Percentiles rank a stretch among this genome's conserved stretches.
Evolutionary conservation across 2,113 vertebrate genomes (phyloP).

Genomic region (Agelaius tricolor): DNA sequence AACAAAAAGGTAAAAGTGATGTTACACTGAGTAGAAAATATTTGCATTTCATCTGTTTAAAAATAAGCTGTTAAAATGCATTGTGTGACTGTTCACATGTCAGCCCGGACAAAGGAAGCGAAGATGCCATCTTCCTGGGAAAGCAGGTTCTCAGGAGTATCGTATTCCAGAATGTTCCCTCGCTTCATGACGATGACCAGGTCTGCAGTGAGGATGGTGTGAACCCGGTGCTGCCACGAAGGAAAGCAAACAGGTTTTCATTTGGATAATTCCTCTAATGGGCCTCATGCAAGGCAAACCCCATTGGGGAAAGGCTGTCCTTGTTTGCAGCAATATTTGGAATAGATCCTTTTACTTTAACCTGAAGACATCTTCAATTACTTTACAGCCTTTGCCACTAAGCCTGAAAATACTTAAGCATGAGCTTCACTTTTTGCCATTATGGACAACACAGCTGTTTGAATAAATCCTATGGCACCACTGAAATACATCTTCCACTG

Average conservation of each 20-base stretch:
- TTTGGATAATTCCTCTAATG: neutral
- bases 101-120: slow-evolving; percentile 93
- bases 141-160: slow-evolving; percentile 89
- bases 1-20: neutral
- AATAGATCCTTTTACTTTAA: neutral
- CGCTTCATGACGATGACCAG: slow-evolving; percentile 97
- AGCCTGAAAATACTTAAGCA: neutral
- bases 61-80: slow-evolving; percentile 35
- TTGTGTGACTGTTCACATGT: slow-evolving; percentile 82
- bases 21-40: slow-evolving; percentile 14
- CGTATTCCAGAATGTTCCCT: slow-evolving; percentile 94
- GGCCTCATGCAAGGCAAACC: neutral
- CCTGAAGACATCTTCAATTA: neutral
- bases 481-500: neutral
- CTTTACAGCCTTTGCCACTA: neutral
- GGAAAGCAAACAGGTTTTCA: neutral
- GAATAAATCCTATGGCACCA: neutral
- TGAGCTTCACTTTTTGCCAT: neutral
- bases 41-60: neutral
- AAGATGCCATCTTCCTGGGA: slow-evolving; percentile 92
- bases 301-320: neutral
- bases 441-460: neutral
- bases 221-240: slow-evolving; percentile 88
- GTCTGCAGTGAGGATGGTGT: slow-evolving; percentile 96
- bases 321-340: neutral